Base-by-base conservation (phyloP, 2,888 invertebrate species). In the Arenicola marina region DNA sequence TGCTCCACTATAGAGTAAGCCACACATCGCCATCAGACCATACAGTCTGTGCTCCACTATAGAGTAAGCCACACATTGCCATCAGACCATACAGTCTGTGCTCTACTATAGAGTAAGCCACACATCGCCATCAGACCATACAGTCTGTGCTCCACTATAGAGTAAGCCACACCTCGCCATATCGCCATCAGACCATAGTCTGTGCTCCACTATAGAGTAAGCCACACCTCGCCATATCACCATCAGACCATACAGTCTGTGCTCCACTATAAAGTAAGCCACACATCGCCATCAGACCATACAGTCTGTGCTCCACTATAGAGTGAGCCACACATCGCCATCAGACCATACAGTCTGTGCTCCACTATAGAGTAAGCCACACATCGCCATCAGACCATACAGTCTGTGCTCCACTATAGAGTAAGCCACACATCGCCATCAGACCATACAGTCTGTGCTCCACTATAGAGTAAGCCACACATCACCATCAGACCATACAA, bases 171-270 rank as follows among this genome's bases (percentile, higher is more conserved):
- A 3, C 44, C 32, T 15, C n/a, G 46, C 15, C 59, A 55, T 58
- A 33, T 62, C 11, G 61, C 59, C 45, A 38, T 65, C n/a, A 21
- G 62, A 32, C 68, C 68, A 2, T 61, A 66, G 61, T 15, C 58
- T 68, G 33, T 32, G 65, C 53, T 61, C 60, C 34, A 56, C 63
- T 7, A 59, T 68, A 11, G 65, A 63, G 68, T 68, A 61, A 51
- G 63, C n/a, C n/a, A n/a, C n/a, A 3, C 44, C 32, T 15, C n/a
- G 46, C 15, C 59, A 55, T 58, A 33, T 62, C 11, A 59, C 59
- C 45, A 38, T 65, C n/a, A 21, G 62, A 32, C 68, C 68, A 2
- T 61, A 66, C 29, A 56, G 61, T 15, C 58, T 68, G 33, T 32
- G 65, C 53, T 61, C 60, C 34, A 56, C 63, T 7, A 59, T 68